These are phyloP conservation scores for Raja brachyura DNA, from an alignment of 2,113 vertebrate genomes.

Conservation along the genomic window DNA sequence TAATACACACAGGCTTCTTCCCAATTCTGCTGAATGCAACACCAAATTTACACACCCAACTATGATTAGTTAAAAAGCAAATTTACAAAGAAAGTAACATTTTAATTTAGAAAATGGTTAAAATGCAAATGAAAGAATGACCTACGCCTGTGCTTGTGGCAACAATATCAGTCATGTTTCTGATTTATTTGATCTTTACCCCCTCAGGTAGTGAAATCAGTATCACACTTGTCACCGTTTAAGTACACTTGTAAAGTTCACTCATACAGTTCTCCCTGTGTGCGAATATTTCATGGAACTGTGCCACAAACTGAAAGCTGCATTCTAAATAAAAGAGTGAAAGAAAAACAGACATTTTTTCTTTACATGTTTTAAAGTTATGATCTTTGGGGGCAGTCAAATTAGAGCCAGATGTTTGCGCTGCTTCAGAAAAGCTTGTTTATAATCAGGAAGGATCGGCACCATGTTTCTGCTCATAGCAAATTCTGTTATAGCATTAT, in stretches of 20 bases:
- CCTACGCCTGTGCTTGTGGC: not conserved
- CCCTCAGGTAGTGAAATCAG: slow-evolving; percentile 21
- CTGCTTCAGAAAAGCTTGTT: slow-evolving; percentile 21
- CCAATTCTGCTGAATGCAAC: not conserved
- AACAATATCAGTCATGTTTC: not conserved
- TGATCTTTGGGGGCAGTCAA: not conserved
- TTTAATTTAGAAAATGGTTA: not conserved
- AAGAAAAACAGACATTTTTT: slow-evolving; percentile 16
- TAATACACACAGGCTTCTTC: not conserved
- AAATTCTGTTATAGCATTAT: slow-evolving; percentile 29
- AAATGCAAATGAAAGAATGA: not conserved
- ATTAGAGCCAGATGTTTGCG: slow-evolving; percentile 27
- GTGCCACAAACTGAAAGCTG: slow-evolving; percentile 14
- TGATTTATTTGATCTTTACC: not conserved
- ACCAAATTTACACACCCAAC: not conserved
- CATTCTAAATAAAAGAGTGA: not conserved
- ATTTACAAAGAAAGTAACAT: too few species aligned
- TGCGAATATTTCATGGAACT: slow-evolving; percentile 15
- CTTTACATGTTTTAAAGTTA: slow-evolving; percentile 27
- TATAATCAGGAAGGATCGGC: slow-evolving; percentile 20
- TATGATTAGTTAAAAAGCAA: not conserved
- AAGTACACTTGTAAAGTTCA: slow-evolving; percentile 6
- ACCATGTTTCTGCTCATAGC: slow-evolving; percentile 1
- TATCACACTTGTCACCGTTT: slow-evolving; percentile 2
- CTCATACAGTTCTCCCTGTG: slow-evolving; percentile 18